A percentile compares a stretch with the other conserved stretches of the same genome.
Evolutionary conservation across 2,888 invertebrate genomes (phyloP).

Genomic region (Caenorhabditis sp.): DNA sequence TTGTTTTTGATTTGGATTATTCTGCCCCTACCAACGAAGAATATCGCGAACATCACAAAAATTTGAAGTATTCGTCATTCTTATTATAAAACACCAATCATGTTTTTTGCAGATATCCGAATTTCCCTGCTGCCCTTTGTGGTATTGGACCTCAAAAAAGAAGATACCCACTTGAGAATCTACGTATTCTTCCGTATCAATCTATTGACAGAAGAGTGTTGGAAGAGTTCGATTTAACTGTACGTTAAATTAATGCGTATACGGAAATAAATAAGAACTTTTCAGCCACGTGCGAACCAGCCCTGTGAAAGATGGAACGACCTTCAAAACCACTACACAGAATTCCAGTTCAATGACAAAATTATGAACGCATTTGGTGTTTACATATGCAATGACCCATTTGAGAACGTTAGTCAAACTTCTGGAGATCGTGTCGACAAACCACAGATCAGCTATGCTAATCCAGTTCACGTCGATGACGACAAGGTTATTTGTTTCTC

Average conservation of each 20-base stretch:
- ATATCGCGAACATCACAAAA: slow-evolving; percentile 15
- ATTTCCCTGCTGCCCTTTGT: slow-evolving; percentile 26
- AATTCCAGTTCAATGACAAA: slow-evolving; percentile 26
- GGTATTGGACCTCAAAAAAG: slow-evolving; percentile 18
- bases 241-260: background rate
- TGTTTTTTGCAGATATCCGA: slow-evolving; percentile 13
- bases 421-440: slow-evolving; percentile 24
- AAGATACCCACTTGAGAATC: slow-evolving; percentile 25
- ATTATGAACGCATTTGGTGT: slow-evolving; percentile 29
- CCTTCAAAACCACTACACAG: slow-evolving; percentile 24
- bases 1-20: slow-evolving; percentile 22
- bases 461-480: slow-evolving; percentile 32
- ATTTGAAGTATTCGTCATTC: slow-evolving; percentile 9
- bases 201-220: slow-evolving; percentile 28
- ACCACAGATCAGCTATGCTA: slow-evolving; percentile 19
- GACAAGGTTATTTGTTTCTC: slow-evolving; percentile 29
- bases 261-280: background rate
- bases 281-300: slow-evolving; percentile 34
- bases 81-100: background rate
- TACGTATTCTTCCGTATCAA: slow-evolving; percentile 25
- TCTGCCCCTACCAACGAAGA: slow-evolving; percentile 13
- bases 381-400: slow-evolving; percentile 33
- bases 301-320: slow-evolving; percentile 29
- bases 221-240: slow-evolving; percentile 36
- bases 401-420: slow-evolving; percentile 26